phyloP scores from a whole-genome alignment of 37 sponge, comb jelly and placozoan genomes.

The Corticium candelabrum region DNA sequence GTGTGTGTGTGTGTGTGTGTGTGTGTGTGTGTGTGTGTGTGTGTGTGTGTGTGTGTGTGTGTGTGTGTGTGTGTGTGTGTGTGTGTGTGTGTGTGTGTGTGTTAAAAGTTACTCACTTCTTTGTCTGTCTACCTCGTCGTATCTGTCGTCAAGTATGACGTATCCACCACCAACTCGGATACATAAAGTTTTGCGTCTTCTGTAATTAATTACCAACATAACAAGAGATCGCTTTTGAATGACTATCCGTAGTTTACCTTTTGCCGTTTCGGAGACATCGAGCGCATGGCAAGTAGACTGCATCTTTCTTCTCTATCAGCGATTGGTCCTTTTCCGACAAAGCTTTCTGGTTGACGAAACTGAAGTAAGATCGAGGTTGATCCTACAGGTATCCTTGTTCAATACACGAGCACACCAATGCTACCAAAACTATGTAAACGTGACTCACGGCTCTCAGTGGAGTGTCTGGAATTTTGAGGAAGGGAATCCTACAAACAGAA shows the following conservation, averaged over 20 bases:
- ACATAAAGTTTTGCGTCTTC: background rate
- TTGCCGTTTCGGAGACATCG: background rate
- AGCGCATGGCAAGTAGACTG: background rate
- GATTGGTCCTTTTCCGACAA: background rate
- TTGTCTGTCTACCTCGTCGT: background rate
- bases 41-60: too few species aligned
- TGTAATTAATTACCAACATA: background rate
- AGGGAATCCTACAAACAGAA: background rate
- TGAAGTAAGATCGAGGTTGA: background rate
- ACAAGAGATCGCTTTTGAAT: background rate
- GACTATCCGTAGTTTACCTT: background rate
- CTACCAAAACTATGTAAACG: background rate
- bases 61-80: too few species aligned
- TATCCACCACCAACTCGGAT: conserved; percentile 74
- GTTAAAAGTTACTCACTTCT: background rate
- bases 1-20: too few species aligned
- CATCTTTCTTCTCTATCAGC: background rate
- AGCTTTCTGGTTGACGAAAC: background rate
- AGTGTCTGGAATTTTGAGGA: background rate
- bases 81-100: too few species aligned
- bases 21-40: too few species aligned
- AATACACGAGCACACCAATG: background rate
- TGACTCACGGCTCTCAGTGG: background rate
- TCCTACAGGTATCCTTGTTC: background rate
- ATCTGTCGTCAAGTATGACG: conserved; percentile 51